Evolutionary conservation across 2,797 vertebrate genomes (phyloP).

Genomic region (Cetoscarus ocellatus): DNA sequence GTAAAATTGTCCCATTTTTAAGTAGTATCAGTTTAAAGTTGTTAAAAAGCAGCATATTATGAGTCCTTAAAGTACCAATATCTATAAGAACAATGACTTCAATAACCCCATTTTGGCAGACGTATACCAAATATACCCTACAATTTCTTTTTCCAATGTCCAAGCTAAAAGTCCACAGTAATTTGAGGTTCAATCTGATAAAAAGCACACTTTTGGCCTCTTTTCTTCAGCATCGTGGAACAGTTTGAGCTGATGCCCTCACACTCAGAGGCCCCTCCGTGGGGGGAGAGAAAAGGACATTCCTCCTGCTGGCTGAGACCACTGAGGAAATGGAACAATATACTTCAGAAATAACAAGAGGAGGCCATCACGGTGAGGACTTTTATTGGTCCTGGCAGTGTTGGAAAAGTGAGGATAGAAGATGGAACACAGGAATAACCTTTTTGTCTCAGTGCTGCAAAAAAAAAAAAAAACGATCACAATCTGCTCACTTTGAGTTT

Average conservation of each 20-base stretch:
- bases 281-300: constrained; percentile 63
- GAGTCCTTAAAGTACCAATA: too few species aligned
- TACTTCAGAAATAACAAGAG: constrained; percentile 56
- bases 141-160: not conserved
- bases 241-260: not conserved
- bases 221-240: constrained; percentile 11
- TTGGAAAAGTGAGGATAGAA: constrained; percentile 13
- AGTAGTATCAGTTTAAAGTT: too few species aligned
- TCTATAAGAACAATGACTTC: too few species aligned
- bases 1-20: too few species aligned
- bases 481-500: not conserved
- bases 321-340: constrained; percentile 66
- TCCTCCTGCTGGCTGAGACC: constrained; percentile 48
- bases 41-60: too few species aligned
- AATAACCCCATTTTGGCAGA: too few species aligned
- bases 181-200: not conserved
- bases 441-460: constrained; percentile 8
- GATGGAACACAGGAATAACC: constrained; percentile 15
- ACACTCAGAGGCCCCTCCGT: not conserved
- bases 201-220: not conserved
- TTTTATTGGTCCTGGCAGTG: constrained; percentile 38
- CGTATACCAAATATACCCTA: not conserved
- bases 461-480: not conserved
- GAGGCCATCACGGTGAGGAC: constrained; percentile 28
- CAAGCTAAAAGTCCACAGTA: not conserved